Base-by-base conservation (phyloP, 2,797 vertebrate genomes). In the Chloroceryle amazona region DNA sequence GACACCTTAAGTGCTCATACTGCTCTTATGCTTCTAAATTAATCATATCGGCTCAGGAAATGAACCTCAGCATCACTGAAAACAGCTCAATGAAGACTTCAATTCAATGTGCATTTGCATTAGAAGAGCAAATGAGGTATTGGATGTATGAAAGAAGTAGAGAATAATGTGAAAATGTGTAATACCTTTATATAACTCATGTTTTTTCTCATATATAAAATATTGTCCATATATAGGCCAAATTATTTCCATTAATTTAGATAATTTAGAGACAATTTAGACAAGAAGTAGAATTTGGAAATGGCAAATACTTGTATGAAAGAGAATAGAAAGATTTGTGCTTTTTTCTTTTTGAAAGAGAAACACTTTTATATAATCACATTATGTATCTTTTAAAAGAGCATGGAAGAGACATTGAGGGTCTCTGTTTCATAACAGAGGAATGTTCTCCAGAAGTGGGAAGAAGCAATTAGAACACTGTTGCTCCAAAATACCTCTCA, bases 31-130 rank as follows among this genome's bases (percentile, higher is more conserved):
- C 28, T 92, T 70, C 84, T 80, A 85, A 89, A 90, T 92, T 78
- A 94, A 88, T 81, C 79, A 65, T 83, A 94, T 72, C 73, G 88
- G 60, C 71, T 95, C 84, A 91, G 82, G 88, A 94, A 88, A 92
- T 75, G 70, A 94, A 75, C 54, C 46, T 91, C 82, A 63, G 15
- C 75, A 72, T 86, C 75, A 81, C 21, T 79, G 51, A 89, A 87
- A 93, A 75, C 25, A 71, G 44, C 52, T 90, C 66, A 90, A 22
- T 91, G 75, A 86, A 83, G 72, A 42, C 31, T 49, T 83, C 52
- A 76, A 35, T 93, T 96, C 65, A 58, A 57, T 31, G 65, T 68
- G 19, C 33, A 35, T 47, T 72, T 90, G 6, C 33, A 91, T 76
- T 88, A 25, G 26, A 81, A 78, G 46, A 78, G 18, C 20, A 93